A percentile compares a stretch with the other conserved stretches of the same genome.
phyloP scores from a whole-genome alignment of 2,113 vertebrate genomes.

The Clarias macrocephalus region DNA sequence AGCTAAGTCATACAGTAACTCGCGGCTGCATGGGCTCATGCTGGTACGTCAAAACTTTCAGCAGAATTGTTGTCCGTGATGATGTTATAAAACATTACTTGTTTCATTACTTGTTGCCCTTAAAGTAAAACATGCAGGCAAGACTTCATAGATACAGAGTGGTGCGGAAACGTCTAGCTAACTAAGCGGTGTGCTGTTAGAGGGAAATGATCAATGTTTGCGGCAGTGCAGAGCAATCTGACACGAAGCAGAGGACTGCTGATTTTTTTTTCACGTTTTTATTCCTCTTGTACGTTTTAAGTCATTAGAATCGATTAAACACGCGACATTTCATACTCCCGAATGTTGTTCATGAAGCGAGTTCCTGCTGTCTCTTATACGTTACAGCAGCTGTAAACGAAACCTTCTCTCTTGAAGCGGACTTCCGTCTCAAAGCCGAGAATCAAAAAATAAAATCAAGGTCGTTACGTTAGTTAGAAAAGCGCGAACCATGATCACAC shows the following conservation, averaged over 20 bases:
- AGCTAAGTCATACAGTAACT: neutral
- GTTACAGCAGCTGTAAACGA: neutral
- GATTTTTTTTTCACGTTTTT: neutral
- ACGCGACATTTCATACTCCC: too few species aligned
- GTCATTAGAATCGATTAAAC: neutral
- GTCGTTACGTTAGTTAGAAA: neutral
- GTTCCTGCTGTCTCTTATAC: neutral
- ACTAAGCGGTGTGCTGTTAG: neutral
- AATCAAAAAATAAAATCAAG: neutral
- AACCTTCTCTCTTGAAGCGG: neutral
- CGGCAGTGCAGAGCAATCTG: too few species aligned
- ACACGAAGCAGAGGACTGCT: too few species aligned
- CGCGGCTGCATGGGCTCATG: neutral
- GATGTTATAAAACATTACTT: neutral
- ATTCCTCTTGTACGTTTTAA: neutral
- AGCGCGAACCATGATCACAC: neutral
- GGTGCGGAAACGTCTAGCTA: neutral
- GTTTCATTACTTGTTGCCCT: too few species aligned
- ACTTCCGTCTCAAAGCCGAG: too few species aligned
- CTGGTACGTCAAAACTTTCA: neutral
- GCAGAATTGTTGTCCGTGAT: neutral
- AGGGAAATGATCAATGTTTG: neutral
- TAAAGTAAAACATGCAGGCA: neutral
- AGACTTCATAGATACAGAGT: neutral
- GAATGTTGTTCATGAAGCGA: neutral